These are phyloP conservation scores for Drosophila tsacasi DNA, from an alignment of 1,140 invertebrate genomes.

Conservation along the genomic window DNA sequence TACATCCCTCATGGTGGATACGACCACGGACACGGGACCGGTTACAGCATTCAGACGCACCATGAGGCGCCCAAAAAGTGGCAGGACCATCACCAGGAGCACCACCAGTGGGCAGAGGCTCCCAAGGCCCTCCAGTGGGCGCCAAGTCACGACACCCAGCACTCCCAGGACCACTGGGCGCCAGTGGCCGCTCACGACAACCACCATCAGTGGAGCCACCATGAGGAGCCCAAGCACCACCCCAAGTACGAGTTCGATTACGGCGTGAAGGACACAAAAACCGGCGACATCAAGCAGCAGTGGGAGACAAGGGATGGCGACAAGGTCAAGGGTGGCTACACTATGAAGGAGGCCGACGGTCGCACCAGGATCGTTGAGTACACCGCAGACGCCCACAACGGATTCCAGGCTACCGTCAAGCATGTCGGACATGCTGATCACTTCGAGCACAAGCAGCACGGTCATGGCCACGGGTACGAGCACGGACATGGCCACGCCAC, in stretches of 20 bases:
- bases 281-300: slow-evolving; percentile 89
- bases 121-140: slow-evolving; percentile 39
- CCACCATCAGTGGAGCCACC: slow-evolving; percentile 33
- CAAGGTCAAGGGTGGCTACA: slow-evolving; percentile 88
- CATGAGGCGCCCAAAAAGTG: slow-evolving; percentile 66
- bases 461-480: slow-evolving; percentile 37
- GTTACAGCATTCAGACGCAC: slow-evolving; percentile 64
- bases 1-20: slow-evolving; percentile 40
- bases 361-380: slow-evolving; percentile 87
- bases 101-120: slow-evolving; percentile 29
- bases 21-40: slow-evolving; percentile 45
- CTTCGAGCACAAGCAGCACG: slow-evolving; percentile 48
- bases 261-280: slow-evolving; percentile 90
- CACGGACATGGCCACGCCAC: slow-evolving; percentile 67
- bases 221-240: slow-evolving; percentile 81
- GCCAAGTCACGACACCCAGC: slow-evolving; percentile 10
- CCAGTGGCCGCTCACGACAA: slow-evolving; percentile 17
- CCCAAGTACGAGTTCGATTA: slow-evolving; percentile 91
- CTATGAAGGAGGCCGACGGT: slow-evolving; percentile 87
- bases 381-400: slow-evolving; percentile 86
- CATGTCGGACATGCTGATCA: slow-evolving; percentile 86
- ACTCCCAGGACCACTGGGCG: slow-evolving; percentile 40
- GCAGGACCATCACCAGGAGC: slow-evolving; percentile 55
- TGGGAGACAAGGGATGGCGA: slow-evolving; percentile 88
- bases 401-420: slow-evolving; percentile 86